These are phyloP conservation scores for Dendrolimus punctatus DNA, from an alignment of 1,140 invertebrate genomes.

Conservation along the genomic window DNA sequence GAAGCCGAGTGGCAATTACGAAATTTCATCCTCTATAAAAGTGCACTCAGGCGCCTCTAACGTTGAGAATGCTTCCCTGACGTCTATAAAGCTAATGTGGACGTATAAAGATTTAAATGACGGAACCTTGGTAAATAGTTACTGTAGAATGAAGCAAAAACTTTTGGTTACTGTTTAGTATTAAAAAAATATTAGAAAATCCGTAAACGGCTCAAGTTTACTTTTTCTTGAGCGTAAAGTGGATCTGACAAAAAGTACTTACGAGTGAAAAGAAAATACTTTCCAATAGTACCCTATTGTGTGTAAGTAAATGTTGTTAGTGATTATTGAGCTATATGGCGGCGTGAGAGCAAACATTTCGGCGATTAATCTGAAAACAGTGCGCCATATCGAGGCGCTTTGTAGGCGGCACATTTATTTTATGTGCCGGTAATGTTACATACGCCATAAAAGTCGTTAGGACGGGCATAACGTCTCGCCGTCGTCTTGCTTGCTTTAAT, in stretches of 20 bases:
- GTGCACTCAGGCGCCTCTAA: constrained; percentile 52
- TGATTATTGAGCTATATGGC: constrained; percentile 43
- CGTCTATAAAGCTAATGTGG: constrained; percentile 59
- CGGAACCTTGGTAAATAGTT: constrained; percentile 9
- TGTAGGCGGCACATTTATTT: constrained; percentile 68
- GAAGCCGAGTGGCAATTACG: constrained; percentile 57
- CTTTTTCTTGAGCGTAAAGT: too few species aligned
- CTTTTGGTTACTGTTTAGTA: too few species aligned
- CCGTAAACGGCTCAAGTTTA: too few species aligned
- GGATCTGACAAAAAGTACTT: too few species aligned
- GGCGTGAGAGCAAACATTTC: constrained; percentile 61
- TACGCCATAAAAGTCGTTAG: constrained; percentile 70
- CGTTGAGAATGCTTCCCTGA: constrained; percentile 41
- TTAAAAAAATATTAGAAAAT: too few species aligned
- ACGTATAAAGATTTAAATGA: constrained; percentile 61
- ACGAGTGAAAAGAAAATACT: constrained; percentile 14
- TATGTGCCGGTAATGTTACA: constrained; percentile 69
- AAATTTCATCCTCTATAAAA: constrained; percentile 65
- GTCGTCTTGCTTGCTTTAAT: constrained; percentile 65
- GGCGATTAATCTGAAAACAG: constrained; percentile 61
- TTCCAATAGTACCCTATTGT: constrained; percentile 35
- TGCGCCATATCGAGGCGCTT: constrained; percentile 48
- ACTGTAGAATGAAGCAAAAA: too few species aligned
- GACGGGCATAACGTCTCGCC: constrained; percentile 64
- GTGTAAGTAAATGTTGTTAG: constrained; percentile 33